Evolutionary conservation across 2,113 vertebrate genomes (phyloP).

Genomic region (Ginglymostoma cirratum): DNA sequence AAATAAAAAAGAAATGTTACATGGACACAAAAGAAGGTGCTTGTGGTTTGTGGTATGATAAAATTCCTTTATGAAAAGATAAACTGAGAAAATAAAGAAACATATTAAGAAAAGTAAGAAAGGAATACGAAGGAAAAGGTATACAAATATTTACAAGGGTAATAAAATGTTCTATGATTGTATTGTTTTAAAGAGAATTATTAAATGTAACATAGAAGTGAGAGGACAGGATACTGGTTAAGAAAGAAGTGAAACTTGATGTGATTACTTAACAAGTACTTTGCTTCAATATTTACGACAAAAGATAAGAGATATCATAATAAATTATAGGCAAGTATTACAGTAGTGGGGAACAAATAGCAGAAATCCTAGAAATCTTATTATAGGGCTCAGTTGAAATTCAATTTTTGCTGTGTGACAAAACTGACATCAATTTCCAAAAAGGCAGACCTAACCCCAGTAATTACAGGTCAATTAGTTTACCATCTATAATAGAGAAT

Average conservation of each 20-base stretch:
- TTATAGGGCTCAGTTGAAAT: neutral
- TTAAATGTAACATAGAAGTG: no score
- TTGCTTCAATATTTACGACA: neutral
- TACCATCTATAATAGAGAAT: neutral
- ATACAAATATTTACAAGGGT: no score
- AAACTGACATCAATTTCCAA: neutral
- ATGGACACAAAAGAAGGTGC: no score
- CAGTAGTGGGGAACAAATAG: neutral
- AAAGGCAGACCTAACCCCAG: neutral
- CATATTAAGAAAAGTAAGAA: no score
- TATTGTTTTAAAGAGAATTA: no score
- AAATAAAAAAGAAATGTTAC: no score
- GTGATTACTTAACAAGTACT: neutral
- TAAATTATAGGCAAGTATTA: neutral
- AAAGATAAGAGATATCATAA: neutral
- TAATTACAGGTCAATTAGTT: neutral
- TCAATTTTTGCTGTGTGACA: neutral
- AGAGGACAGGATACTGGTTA: neutral
- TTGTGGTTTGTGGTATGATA: no score
- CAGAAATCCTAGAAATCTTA: neutral
- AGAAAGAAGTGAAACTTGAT: neutral
- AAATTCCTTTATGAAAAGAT: no score
- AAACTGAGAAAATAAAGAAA: no score
- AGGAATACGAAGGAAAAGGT: no score
- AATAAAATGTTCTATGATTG: no score